phyloP scores from a whole-genome alignment of 2,888 invertebrate species.

The Dryobota labecula region DNA sequence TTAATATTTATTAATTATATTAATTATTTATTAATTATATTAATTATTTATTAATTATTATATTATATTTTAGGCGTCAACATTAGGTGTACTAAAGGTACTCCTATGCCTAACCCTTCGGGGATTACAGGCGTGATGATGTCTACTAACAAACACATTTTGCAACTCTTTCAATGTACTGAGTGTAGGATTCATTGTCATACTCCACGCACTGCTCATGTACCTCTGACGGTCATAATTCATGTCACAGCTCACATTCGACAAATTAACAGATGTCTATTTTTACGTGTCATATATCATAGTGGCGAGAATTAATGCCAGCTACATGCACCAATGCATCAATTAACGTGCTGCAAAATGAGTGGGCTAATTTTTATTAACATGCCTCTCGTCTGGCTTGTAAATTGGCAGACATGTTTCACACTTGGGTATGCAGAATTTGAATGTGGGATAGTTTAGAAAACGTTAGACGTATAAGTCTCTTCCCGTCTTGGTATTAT shows the following conservation, averaged over 20 bases:
- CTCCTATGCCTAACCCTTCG: too few relatives aligned
- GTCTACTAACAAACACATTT: too few relatives aligned
- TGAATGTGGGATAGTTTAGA: slow-evolving; percentile 9
- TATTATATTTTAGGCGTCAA: too few relatives aligned
- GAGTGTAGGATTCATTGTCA: background rate
- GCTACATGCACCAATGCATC: slow-evolving; percentile 60
- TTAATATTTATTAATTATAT: too few relatives aligned
- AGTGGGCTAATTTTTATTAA: slow-evolving; percentile 62
- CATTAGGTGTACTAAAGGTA: too few relatives aligned
- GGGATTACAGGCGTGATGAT: too few relatives aligned
- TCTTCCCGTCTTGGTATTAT: too few relatives aligned
- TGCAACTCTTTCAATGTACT: too few relatives aligned
- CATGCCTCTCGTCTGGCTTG: slow-evolving; percentile 50
- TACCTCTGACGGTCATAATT: slow-evolving; percentile 42
- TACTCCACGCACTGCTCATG: background rate
- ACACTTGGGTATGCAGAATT: slow-evolving; percentile 26
- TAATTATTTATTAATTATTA: too few relatives aligned
- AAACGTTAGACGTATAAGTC: too few relatives aligned
- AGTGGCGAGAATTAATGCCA: slow-evolving; percentile 54
- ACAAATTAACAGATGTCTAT: slow-evolving; percentile 65
- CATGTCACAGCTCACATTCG: slow-evolving; percentile 58
- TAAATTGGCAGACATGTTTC: slow-evolving; percentile 54
- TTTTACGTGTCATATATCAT: slow-evolving; percentile 63
- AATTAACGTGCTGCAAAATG: slow-evolving; percentile 58
- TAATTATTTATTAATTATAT: too few relatives aligned